Evolutionary conservation across 2,113 vertebrate species (phyloP).

Genomic region (Myotis lucifugus): DNA sequence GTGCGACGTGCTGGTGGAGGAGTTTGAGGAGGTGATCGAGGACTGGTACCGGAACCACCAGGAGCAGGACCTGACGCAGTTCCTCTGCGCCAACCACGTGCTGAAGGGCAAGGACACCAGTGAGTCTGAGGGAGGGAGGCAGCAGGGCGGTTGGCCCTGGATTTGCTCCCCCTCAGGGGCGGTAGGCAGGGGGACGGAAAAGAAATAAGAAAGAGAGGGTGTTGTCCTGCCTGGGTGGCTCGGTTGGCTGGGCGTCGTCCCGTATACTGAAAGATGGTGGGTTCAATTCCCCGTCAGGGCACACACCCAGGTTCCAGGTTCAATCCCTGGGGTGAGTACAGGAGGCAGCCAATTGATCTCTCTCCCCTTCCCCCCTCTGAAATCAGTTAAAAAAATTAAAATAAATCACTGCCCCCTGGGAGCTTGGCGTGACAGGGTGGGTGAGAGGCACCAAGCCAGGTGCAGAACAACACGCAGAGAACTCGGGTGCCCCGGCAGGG

Average conservation of each 20-base stretch:
- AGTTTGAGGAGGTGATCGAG: conserved; percentile 97
- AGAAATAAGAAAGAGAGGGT: not conserved
- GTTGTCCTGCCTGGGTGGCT: no score
- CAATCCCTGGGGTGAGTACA: no score
- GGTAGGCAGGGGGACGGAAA: rapidly evolving
- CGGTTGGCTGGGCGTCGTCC: no score
- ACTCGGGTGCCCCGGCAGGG: no score
- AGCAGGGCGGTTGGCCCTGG: not conserved
- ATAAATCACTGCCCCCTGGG: not conserved
- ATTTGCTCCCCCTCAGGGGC: not conserved
- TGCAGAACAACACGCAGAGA: not conserved
- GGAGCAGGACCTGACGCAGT: conserved; percentile 93
- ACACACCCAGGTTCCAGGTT: no score
- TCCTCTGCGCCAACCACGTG: conserved; percentile 94
- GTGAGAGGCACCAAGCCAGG: not conserved
- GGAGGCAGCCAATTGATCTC: no score
- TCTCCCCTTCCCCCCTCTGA: no score
- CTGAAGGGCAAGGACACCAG: conserved; percentile 94
- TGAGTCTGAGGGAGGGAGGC: conserved; percentile 80
- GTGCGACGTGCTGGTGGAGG: conserved; percentile 96
- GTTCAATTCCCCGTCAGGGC: no score
- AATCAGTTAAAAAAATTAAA: no score
- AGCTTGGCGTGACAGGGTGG: not conserved
- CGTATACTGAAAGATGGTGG: no score
- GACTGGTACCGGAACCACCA: conserved; percentile 97